A percentile compares a stretch with the other conserved stretches of the same genome.
These are phyloP conservation scores for Temnothorax unifasciatus DNA, from an alignment of 2,888 invertebrate species.

Conservation along the genomic window DNA sequence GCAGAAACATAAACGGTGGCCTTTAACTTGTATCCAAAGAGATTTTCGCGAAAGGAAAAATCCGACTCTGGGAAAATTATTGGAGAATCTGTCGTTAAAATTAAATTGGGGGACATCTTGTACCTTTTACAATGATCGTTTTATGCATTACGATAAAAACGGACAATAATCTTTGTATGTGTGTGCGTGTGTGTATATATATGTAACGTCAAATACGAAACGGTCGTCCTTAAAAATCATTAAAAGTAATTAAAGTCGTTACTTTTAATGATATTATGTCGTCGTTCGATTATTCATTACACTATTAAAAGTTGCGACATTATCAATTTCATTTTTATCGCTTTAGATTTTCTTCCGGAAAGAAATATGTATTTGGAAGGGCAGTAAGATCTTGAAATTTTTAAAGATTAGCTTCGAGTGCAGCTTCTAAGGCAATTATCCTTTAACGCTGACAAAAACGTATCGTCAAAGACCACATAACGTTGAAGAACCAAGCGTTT, in stretches of 20 bases:
- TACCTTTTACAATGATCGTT: neutral
- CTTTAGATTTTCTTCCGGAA: neutral
- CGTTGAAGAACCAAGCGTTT: neutral
- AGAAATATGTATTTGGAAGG: neutral
- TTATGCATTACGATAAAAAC: neutral
- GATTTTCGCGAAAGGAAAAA: neutral
- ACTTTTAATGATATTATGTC: slow-evolving; percentile 17
- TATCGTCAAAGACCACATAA: neutral
- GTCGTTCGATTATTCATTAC: neutral
- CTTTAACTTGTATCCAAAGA: slow-evolving; percentile 1
- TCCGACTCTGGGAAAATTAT: neutral
- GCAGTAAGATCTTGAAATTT: neutral
- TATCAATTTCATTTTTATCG: neutral
- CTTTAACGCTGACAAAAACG: neutral
- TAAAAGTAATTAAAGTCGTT: neutral
- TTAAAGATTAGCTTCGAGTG: neutral
- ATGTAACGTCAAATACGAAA: neutral
- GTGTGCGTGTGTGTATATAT: neutral
- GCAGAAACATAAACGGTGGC: neutral
- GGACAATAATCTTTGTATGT: neutral
- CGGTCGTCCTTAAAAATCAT: neutral
- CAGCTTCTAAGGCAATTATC: neutral
- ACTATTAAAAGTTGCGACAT: neutral
- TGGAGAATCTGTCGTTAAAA: neutral
- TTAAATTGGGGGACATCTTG: neutral